These are phyloP conservation scores for Catocala nupta DNA, from an alignment of 2,888 invertebrate species.

Conservation along the genomic window DNA sequence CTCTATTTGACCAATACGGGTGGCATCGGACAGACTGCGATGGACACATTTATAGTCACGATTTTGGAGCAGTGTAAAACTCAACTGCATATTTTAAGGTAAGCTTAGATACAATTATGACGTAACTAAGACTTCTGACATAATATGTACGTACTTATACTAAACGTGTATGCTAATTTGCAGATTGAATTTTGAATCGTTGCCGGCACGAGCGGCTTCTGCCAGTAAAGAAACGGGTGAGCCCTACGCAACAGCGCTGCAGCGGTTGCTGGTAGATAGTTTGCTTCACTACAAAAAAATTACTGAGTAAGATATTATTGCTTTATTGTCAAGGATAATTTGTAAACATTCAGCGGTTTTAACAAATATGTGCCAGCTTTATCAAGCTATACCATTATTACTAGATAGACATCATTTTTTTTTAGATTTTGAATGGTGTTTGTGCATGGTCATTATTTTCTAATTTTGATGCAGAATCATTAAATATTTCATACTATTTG, in stretches of 20 bases:
- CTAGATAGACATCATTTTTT: too few species aligned
- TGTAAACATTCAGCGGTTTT: too few species aligned
- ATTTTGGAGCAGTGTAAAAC: slow-evolving; percentile 67
- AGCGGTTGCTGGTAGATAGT: slow-evolving; percentile 54
- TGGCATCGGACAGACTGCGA: slow-evolving; percentile 73
- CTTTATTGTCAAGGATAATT: too few species aligned
- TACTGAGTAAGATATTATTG: slow-evolving; percentile 53
- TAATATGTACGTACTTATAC: neutral
- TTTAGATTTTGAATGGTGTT: too few species aligned
- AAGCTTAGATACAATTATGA: neutral
- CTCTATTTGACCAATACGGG: slow-evolving; percentile 68
- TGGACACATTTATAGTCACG: slow-evolving; percentile 73
- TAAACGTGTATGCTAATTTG: neutral
- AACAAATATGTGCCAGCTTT: too few species aligned
- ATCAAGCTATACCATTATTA: too few species aligned
- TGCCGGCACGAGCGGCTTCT: slow-evolving; percentile 52
- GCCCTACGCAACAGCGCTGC: slow-evolving; percentile 43
- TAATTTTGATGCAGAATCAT: too few species aligned
- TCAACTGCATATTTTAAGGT: slow-evolving; percentile 69
- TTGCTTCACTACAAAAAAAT: slow-evolving; percentile 62
- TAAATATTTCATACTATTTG: too few species aligned
- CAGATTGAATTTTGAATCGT: slow-evolving; percentile 59
- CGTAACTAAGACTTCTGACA: too few species aligned
- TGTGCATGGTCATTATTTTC: too few species aligned
- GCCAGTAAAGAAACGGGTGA: slow-evolving; percentile 27